Conservation (phyloP, 2,113 vertebrate species). For the Lagopus leucura region DNA sequence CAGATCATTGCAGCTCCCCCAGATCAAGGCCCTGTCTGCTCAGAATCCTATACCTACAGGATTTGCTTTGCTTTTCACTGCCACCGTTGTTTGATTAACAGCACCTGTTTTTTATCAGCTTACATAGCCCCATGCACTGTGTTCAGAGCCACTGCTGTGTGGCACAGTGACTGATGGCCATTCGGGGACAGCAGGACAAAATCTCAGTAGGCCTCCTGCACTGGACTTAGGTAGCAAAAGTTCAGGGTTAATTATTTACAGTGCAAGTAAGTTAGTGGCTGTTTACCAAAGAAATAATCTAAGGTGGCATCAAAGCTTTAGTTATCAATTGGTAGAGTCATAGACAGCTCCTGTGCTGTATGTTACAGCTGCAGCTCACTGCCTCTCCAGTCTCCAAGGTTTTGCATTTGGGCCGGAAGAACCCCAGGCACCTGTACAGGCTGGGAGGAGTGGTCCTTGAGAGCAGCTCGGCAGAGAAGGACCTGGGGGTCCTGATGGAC, state of each 20-base stretch:
- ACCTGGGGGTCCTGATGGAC: no score
- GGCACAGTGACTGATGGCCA: not conserved
- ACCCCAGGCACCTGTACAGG: no score
- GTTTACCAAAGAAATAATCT: not conserved
- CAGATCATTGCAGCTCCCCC: not conserved
- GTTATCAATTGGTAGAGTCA: not conserved
- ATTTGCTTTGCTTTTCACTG: not conserved
- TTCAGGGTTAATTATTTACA: not conserved
- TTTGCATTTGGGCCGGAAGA: no score
- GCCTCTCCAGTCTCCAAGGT: not conserved
- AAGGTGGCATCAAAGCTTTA: not conserved
- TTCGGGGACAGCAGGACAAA: constrained; percentile 22
- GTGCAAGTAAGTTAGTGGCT: constrained; percentile 11
- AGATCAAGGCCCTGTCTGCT: not conserved
- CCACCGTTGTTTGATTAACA: not conserved
- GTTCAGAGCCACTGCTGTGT: not conserved
- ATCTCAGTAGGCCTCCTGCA: not conserved
- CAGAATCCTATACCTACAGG: not conserved
- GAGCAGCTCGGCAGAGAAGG: no score
- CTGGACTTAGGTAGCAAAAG: not conserved
- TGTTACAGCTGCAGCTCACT: not conserved
- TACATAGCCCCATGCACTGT: not conserved
- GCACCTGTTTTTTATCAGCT: not conserved
- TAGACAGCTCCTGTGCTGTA: not conserved
- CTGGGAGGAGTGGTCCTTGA: no score